A percentile compares a stretch with the other conserved stretches of the same genome.
phyloP scores from a whole-genome alignment of 2,888 invertebrate genomes.

The Aplocera efformata region DNA sequence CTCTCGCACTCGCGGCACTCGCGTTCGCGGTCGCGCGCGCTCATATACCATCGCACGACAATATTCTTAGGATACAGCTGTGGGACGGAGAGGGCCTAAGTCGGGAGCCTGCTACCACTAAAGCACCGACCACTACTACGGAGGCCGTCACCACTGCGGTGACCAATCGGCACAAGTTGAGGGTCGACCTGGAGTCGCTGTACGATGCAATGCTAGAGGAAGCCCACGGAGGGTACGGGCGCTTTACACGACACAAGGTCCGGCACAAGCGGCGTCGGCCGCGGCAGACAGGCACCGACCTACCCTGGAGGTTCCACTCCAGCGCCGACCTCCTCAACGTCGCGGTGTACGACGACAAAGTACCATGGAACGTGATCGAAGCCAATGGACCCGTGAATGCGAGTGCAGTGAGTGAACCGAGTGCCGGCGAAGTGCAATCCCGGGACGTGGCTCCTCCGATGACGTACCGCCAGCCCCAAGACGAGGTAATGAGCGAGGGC shows the following conservation, averaged over 20 bases:
- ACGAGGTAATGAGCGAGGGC: constrained; percentile 67
- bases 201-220: constrained; percentile 71
- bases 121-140: constrained; percentile 41
- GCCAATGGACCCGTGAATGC: constrained; percentile 48
- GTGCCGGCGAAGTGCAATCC: constrained; percentile 56
- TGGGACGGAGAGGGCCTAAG: constrained; percentile 75
- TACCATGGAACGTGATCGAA: constrained; percentile 75
- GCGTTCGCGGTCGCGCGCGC: constrained; percentile 65
- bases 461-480: constrained; percentile 65
- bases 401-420: constrained; percentile 73
- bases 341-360: constrained; percentile 75
- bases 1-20: constrained; percentile 55
- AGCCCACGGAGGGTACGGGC: constrained; percentile 54
- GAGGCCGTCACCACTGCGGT: constrained; percentile 24
- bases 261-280: constrained; percentile 73
- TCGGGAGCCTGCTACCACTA: constrained; percentile 52
- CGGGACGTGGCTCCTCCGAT: constrained; percentile 67
- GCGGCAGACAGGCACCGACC: constrained; percentile 57
- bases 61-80: constrained; percentile 70
- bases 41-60: constrained; percentile 68
- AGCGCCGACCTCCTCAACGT: constrained; percentile 76
- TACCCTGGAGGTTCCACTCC: constrained; percentile 77
- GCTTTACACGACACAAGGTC: constrained; percentile 69
- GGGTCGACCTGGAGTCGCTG: constrained; percentile 64
- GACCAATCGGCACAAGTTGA: constrained; percentile 49